phyloP scores from a whole-genome alignment of 2,113 vertebrate species.

The Eublepharis macularius region DNA sequence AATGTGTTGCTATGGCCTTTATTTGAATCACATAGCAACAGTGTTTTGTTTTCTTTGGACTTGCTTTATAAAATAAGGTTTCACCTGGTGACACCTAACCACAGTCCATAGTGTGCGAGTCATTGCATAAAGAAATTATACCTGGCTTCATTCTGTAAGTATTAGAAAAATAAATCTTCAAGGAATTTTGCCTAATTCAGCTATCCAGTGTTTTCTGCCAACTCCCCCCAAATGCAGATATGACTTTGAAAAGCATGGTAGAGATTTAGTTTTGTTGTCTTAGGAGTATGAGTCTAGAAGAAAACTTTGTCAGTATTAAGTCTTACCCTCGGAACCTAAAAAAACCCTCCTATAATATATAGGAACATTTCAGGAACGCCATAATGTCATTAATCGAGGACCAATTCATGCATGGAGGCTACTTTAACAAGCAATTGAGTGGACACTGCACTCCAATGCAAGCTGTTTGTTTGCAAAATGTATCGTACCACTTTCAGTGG shows the following conservation, averaged over 20 bases:
- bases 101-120: not conserved
- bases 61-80: constrained; percentile 51
- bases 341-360: not conserved
- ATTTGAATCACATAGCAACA: constrained; percentile 67
- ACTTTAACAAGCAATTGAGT: not conserved
- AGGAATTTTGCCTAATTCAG: not conserved
- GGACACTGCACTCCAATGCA: not conserved
- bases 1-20: constrained; percentile 61
- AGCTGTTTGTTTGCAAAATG: not conserved
- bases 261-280: not conserved
- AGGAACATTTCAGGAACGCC: too few species aligned
- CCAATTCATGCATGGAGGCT: not conserved
- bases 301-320: not conserved
- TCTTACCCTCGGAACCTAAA: not conserved
- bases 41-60: constrained; percentile 64
- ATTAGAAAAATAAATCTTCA: not conserved
- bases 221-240: not conserved
- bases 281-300: not conserved
- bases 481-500: too few species aligned
- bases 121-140: not conserved
- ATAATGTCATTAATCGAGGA: not conserved
- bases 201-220: not conserved
- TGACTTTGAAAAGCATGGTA: not conserved
- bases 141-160: accelerated
- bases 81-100: constrained; percentile 8